Evolutionary conservation across 2,888 invertebrate species (phyloP), one percentile per base, ranked within the genome.

Genomic region (Limnephilus rhombicus): DNA sequence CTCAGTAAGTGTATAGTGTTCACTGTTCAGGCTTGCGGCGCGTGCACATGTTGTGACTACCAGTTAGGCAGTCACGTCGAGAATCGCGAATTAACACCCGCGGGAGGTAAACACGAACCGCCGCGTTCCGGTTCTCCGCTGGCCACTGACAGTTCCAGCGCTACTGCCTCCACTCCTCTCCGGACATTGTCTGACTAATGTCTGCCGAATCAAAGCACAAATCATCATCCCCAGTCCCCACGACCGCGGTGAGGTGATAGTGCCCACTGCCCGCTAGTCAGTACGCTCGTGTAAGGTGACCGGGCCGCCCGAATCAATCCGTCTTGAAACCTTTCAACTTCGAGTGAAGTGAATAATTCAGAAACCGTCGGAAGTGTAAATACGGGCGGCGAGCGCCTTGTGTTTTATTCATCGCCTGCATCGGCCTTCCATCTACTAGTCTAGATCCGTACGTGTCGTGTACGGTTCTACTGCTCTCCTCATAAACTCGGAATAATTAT

Each of bases 31-130:
- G 82, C 31, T 29, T 15, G 82, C 82, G 82, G 31, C 82, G 82
- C 82, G 34, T 29, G 82, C 34, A 37, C 87, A 45, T 88, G 88
- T 91, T 91, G 91, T 81, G 80, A 34, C 15, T 81, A 88, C 81
- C 49, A 49, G 45, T 91, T 91, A 88, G 82, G 87, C 87, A 88
- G 88, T 91, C 91, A 91, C 91, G 82, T 34, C 24, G 91, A 68
- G 68, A 68, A 68, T 24, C 68, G 24, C 24, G 91, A 91, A 88
- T 91, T 91, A 91, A 81, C 91, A 88, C 88, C 88, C 31, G 49
- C 80, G 88, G 88, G 81, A 81, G 85, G 87, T 89, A 45, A 29
- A 68, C 91, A 83, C 83, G 89, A 83, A 45, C 91, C 82, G 91
- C 68, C 82, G 68, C 89, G 31, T 29, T 18, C 83, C 87, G 88